Conservation (phyloP, 2,113 vertebrate genomes). For the Formicarius rufipectus region DNA sequence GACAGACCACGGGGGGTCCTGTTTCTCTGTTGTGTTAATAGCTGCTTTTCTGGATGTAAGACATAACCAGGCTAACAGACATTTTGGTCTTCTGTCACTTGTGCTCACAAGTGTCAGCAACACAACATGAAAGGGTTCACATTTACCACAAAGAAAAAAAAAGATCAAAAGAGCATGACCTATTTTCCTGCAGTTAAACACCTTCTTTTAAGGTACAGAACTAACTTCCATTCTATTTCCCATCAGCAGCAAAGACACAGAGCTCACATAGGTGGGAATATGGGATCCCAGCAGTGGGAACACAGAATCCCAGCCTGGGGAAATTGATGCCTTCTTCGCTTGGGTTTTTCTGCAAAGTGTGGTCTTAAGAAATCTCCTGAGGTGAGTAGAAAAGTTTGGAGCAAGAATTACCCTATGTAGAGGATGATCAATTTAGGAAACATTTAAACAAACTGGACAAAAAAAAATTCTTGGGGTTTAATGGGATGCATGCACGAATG, state of each 20-base stretch:
- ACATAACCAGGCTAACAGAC: conserved; percentile 33
- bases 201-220: conserved; percentile 18
- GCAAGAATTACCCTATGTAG: background rate
- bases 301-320: background rate
- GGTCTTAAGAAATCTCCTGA: background rate
- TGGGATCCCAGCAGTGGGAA: background rate
- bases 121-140: conserved; percentile 12
- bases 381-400: background rate
- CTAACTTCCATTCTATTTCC: background rate
- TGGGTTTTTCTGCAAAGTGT: background rate
- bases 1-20: background rate
- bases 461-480: background rate
- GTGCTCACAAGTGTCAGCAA: background rate
- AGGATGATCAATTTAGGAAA: background rate
- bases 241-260: background rate
- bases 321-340: background rate
- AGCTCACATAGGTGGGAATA: background rate
- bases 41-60: conserved; percentile 20
- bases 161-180: conserved; percentile 19
- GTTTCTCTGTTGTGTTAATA: background rate
- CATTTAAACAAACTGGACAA: background rate
- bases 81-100: conserved; percentile 23
- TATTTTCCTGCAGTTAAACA: conserved; percentile 31
- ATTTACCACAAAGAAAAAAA: background rate
- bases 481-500: background rate